These are phyloP conservation scores for Cryptotermes secundus DNA, from an alignment of 1,140 invertebrate genomes.

Conservation along the genomic window DNA sequence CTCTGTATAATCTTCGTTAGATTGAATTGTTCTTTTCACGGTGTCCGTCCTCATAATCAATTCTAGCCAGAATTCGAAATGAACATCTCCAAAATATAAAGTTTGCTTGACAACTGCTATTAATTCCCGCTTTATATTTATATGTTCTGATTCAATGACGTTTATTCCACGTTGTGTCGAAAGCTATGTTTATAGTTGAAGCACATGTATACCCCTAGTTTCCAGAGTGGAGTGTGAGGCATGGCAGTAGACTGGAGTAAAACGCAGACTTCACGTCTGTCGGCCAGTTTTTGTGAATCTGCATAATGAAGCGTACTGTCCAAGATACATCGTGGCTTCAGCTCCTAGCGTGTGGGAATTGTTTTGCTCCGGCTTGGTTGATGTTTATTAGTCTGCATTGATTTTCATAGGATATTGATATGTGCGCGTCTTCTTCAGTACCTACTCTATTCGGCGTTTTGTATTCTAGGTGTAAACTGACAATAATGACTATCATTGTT, in stretches of 20 bases:
- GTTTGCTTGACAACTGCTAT: too few relatives aligned
- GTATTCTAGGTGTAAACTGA: too few relatives aligned
- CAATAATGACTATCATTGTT: too few relatives aligned
- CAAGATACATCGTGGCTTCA: neutral
- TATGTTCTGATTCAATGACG: too few relatives aligned
- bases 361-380: neutral
- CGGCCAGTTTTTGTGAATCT: neutral
- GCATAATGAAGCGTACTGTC: neutral
- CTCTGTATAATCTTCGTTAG: too few relatives aligned
- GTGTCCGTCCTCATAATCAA: too few relatives aligned
- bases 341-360: neutral
- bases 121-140: too few relatives aligned
- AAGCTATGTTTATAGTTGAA: too few relatives aligned
- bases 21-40: too few relatives aligned
- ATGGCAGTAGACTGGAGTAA: neutral
- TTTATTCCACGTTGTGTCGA: too few relatives aligned
- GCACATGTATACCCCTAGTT: neutral
- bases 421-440: neutral
- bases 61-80: too few relatives aligned
- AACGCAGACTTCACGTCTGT: neutral
- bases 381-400: neutral
- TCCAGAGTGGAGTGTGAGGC: neutral
- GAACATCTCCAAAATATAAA: too few relatives aligned
- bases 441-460: neutral
- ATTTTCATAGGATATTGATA: neutral